Evolutionary conservation across 1,140 invertebrate genomes (phyloP).

Genomic region (Formica selysi): DNA sequence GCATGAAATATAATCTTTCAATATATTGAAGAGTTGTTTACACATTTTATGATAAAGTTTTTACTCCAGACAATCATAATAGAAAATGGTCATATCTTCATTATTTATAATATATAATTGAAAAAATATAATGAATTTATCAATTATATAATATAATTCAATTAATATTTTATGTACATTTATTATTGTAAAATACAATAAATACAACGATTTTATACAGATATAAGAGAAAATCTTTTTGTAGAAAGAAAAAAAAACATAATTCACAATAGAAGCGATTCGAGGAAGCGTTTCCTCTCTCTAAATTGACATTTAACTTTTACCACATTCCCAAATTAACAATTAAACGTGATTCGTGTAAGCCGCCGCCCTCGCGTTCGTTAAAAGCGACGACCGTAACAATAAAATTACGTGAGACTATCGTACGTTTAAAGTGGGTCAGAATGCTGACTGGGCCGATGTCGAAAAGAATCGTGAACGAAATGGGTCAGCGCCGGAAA

Average conservation of each 20-base stretch:
- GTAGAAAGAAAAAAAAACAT: not conserved
- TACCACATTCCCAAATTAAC: conserved; percentile 3
- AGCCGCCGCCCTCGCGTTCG: not conserved
- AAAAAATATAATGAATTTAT: not conserved
- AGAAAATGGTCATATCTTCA: not conserved
- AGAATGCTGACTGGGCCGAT: conserved; percentile 69
- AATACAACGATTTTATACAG: not conserved
- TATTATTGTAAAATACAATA: not conserved
- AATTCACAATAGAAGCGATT: not conserved
- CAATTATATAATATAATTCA: not conserved
- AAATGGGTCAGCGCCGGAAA: conserved; percentile 81
- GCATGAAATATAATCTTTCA: not conserved
- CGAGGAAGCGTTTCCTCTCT: not conserved
- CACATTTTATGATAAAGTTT: not conserved
- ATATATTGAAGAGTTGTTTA: not conserved
- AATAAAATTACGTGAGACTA: conserved; percentile 63
- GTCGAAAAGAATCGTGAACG: conserved; percentile 78
- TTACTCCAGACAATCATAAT: not conserved
- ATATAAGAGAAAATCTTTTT: not conserved
- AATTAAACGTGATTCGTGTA: not conserved
- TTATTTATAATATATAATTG: not conserved
- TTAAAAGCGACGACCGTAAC: not conserved
- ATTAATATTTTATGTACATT: not conserved
- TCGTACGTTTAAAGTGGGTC: conserved; percentile 71
- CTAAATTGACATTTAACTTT: not conserved